phyloP scores from a whole-genome alignment of 2,888 invertebrate species.

The Oasisia sp. region DNA sequence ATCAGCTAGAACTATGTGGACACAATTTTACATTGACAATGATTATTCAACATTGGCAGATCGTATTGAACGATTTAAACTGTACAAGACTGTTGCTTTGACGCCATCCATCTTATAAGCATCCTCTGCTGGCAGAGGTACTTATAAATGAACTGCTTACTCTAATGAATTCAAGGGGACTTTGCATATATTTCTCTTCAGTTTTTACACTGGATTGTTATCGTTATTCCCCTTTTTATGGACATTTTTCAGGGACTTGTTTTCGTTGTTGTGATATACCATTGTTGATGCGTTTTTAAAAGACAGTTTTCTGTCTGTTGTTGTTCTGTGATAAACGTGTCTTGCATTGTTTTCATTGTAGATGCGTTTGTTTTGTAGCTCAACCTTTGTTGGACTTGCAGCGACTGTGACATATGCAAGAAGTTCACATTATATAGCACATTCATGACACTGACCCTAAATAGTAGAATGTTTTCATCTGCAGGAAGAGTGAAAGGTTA shows the following conservation, averaged over 20 bases:
- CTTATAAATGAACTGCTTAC: neutral
- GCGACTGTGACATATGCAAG: neutral
- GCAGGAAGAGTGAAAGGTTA: neutral
- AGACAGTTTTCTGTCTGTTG: neutral
- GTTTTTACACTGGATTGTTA: neutral
- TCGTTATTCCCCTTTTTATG: neutral
- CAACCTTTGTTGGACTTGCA: neutral
- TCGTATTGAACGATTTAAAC: neutral
- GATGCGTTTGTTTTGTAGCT: neutral
- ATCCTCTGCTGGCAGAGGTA: constrained; percentile 3
- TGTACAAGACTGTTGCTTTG: neutral
- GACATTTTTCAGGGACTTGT: neutral
- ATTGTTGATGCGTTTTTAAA: neutral
- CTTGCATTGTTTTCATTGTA: neutral
- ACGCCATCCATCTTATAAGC: neutral
- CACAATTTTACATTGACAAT: constrained; percentile 5
- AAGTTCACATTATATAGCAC: neutral
- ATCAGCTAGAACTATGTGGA: neutral
- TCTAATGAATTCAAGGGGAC: neutral
- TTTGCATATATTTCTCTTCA: neutral
- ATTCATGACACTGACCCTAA: neutral
- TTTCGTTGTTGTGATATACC: neutral
- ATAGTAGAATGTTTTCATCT: neutral
- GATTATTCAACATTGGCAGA: neutral
- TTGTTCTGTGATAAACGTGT: neutral